A percentile compares a stretch with the other conserved stretches of the same genome.
Evolutionary conservation across 2,113 vertebrate genomes (phyloP).

Genomic region (Argyrosomus japonicus): DNA sequence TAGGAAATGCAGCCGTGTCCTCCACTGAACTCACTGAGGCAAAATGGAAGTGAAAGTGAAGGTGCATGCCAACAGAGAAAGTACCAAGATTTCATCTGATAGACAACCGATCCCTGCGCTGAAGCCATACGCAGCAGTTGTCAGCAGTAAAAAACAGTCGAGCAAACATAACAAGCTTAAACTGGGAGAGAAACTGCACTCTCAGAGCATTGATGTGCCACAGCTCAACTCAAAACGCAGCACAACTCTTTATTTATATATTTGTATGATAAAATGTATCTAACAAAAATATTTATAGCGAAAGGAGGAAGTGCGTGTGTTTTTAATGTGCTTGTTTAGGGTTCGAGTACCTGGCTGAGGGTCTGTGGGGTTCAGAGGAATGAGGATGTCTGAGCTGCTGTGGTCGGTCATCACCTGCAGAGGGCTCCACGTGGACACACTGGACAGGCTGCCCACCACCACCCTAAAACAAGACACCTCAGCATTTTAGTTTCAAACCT

Average conservation of each 20-base stretch:
- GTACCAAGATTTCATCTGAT: constrained; percentile 12
- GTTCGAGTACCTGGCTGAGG: constrained; percentile 85
- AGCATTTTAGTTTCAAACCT: neutral
- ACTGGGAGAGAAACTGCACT: neutral
- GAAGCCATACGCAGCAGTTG: neutral
- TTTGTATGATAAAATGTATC: neutral
- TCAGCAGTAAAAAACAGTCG: constrained; percentile 9
- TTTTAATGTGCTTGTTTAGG: neutral
- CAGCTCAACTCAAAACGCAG: neutral
- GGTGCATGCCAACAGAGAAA: constrained; percentile 18
- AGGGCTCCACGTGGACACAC: constrained; percentile 90
- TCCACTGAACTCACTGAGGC: constrained; percentile 82
- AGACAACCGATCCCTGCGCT: neutral
- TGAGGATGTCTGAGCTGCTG: constrained; percentile 87
- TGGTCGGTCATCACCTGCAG: constrained; percentile 88
- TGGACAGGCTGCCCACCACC: constrained; percentile 85
- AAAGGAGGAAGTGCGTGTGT: neutral
- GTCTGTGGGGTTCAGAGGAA: constrained; percentile 88
- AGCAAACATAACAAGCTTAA: neutral
- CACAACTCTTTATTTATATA: neutral
- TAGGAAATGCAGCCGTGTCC: constrained; percentile 85
- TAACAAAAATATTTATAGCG: neutral
- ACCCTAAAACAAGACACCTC: constrained; percentile 75
- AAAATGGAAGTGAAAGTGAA: constrained; percentile 63
- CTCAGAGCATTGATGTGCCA: neutral